Percentiles rank a stretch among this genome's conserved stretches.
Evolutionary conservation across 2,888 invertebrate genomes (phyloP).

Genomic region (Cenopis cana): DNA sequence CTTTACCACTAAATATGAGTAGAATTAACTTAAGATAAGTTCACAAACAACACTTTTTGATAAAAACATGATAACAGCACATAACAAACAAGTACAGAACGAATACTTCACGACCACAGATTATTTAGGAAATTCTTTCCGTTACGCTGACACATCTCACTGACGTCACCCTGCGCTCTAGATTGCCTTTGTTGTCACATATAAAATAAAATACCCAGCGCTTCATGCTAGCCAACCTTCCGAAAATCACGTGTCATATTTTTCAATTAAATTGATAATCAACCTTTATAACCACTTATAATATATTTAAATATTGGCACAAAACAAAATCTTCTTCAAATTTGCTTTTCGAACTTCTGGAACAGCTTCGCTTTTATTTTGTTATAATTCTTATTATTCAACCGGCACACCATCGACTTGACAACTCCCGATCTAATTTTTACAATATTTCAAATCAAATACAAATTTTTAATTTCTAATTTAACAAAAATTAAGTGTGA

Average conservation of each 20-base stretch:
- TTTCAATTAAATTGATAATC: background rate
- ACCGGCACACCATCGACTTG: conserved; percentile 57
- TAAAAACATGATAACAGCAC: conserved; percentile 78
- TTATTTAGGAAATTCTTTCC: conserved; percentile 40
- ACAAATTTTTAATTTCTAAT: conserved; percentile 48
- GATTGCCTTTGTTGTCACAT: background rate
- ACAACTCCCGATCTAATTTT: conserved; percentile 47
- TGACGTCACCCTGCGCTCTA: conserved; percentile 27
- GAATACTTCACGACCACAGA: conserved; percentile 42
- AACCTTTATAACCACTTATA: background rate
- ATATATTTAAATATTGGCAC: conserved; percentile 14
- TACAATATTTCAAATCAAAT: conserved; percentile 18
- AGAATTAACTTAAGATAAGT: conserved; percentile 72
- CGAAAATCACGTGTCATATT: background rate
- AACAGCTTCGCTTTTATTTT: conserved; percentile 49
- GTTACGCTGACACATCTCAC: conserved; percentile 40
- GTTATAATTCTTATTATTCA: conserved; percentile 58
- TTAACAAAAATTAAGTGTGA: conserved; percentile 50
- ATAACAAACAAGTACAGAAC: conserved; percentile 64
- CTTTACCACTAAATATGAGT: conserved; percentile 77
- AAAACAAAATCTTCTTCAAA: conserved; percentile 17
- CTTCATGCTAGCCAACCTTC: conserved; percentile 10
- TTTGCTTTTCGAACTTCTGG: conserved; percentile 23
- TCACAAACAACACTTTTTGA: conserved; percentile 80
- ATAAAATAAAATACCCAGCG: background rate